Percentiles rank a stretch among this genome's conserved stretches.
Evolutionary conservation across 2,797 vertebrate genomes (phyloP).

Genomic region (Sternarchorhynchus goeldii): DNA sequence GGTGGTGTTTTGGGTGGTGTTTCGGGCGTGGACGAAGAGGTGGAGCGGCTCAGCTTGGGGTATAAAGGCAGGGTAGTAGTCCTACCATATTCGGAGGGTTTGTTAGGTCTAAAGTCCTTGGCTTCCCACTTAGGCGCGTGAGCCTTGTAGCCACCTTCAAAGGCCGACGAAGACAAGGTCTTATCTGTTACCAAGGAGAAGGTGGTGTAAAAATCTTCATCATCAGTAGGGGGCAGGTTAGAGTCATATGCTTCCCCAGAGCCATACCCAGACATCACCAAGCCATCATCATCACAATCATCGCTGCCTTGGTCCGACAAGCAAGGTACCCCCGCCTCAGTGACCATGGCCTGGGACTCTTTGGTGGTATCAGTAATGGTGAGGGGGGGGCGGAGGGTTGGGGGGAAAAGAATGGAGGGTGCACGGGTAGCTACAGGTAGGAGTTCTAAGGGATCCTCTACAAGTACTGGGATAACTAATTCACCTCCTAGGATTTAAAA

Average conservation of each 20-base stretch:
- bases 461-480: conserved; percentile 95
- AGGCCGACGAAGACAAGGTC: conserved; percentile 98
- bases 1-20: conserved; percentile 95
- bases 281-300: conserved; percentile 95
- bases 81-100: conserved; percentile 95
- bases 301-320: conserved; percentile 99
- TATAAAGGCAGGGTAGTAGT: conserved; percentile 91
- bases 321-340: conserved; percentile 99
- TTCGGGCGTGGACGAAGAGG: conserved; percentile 91
- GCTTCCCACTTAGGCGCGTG: conserved; percentile 97
- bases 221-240: conserved; percentile 98
- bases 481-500: conserved; percentile 92
- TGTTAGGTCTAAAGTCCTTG: conserved; percentile 99
- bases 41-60: conserved; percentile 98
- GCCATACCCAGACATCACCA: conserved; percentile 99
- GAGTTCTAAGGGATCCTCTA: conserved; percentile 97
- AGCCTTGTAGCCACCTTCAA: conserved; percentile 99
- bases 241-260: conserved; percentile 99
- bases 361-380: conserved; percentile 99
- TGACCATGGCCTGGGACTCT: conserved; percentile 99
- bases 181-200: conserved; percentile 99
- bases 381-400: conserved; percentile 95
- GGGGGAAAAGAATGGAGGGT: conserved; percentile 95
- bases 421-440: conserved; percentile 94
- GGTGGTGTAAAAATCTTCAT: conserved; percentile 99